Evolutionary conservation across 2,113 vertebrate genomes (phyloP).

Genomic region (Semicossyphus pulcher): DNA sequence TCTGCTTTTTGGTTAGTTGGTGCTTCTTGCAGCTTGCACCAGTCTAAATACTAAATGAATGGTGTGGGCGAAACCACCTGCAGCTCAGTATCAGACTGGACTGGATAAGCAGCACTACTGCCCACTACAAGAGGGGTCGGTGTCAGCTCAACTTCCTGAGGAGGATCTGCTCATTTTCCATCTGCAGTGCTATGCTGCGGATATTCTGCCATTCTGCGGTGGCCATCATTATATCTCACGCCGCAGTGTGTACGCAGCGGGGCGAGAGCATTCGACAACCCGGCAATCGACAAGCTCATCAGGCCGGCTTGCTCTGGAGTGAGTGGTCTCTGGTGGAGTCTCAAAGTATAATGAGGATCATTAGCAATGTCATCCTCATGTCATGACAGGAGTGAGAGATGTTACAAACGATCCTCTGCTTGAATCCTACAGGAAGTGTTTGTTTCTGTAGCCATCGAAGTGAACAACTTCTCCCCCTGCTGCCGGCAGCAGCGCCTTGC

Average conservation of each 20-base stretch:
- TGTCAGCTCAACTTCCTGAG: neutral
- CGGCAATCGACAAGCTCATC: neutral
- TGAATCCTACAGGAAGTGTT: neutral
- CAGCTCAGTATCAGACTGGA: constrained; percentile 9
- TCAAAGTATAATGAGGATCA: neutral
- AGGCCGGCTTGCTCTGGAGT: neutral
- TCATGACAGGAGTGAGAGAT: neutral
- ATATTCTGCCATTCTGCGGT: constrained; percentile 1
- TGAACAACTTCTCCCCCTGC: constrained; percentile 2
- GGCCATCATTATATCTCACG: constrained; percentile 10
- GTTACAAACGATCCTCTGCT: neutral
- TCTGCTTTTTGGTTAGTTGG: neutral
- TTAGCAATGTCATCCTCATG: neutral
- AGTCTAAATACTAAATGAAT: constrained; percentile 2
- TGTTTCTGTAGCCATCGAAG: neutral
- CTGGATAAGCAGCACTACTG: neutral
- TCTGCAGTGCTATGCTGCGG: neutral
- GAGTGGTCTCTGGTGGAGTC: neutral
- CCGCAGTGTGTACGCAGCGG: neutral
- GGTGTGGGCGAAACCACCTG: neutral
- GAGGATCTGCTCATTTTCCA: neutral
- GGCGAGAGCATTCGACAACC: neutral
- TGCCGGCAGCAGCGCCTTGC: neutral
- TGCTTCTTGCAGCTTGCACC: neutral
- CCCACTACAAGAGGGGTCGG: neutral